Percentiles rank a stretch among this genome's conserved stretches.
phyloP scores from a whole-genome alignment of 2,888 invertebrate species.

The Aquatica leii region DNA sequence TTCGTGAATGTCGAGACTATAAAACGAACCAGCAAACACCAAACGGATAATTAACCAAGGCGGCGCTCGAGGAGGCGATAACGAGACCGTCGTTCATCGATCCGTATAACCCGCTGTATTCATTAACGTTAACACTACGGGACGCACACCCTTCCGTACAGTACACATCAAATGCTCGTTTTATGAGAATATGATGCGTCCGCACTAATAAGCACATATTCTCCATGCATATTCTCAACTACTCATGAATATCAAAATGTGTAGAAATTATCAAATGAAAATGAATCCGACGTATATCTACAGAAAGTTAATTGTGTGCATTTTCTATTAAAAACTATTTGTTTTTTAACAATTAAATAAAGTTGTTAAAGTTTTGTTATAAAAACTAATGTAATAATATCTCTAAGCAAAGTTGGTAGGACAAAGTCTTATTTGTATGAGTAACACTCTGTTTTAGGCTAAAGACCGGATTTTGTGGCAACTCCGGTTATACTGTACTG shows the following conservation, averaged over 20 bases:
- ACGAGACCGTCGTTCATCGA: conserved; percentile 52
- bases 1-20: conserved; percentile 30
- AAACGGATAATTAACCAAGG: conserved; percentile 50
- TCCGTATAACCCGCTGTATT: conserved; percentile 49
- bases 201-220: conserved; percentile 28
- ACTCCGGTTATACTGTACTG: conserved; percentile 21
- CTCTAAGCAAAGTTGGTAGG: not conserved
- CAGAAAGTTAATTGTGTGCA: not conserved
- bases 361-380: no score
- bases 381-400: no score
- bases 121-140: conserved; percentile 36
- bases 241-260: conserved; percentile 23
- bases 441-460: conserved; percentile 18
- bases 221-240: no score
- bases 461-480: conserved; percentile 26
- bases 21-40: conserved; percentile 42
- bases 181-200: conserved; percentile 22
- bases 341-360: no score
- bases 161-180: conserved; percentile 26
- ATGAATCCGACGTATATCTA: not conserved
- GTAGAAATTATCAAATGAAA: conserved; percentile 8
- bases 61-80: conserved; percentile 52
- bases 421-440: conserved; percentile 8
- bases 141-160: conserved; percentile 25
- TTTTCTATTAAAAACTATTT: no score